phyloP scores from a whole-genome alignment of 2,888 invertebrate species.

The Acholoe squamosa region DNA sequence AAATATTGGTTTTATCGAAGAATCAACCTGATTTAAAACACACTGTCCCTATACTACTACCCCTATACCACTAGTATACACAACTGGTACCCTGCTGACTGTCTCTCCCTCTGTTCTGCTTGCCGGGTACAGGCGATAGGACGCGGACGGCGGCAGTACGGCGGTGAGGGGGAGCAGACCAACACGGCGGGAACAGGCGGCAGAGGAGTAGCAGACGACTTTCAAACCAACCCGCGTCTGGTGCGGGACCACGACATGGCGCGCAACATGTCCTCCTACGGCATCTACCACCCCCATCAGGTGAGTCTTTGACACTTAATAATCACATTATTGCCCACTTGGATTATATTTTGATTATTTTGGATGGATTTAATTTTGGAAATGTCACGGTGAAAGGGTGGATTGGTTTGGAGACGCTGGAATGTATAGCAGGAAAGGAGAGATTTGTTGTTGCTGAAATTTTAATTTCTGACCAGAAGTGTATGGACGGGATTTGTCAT shows the following conservation, averaged over 20 bases:
- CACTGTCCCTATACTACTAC: too few species aligned
- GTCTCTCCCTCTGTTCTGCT: not conserved
- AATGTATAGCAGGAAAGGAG: too few species aligned
- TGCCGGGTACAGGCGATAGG: slow-evolving; percentile 41
- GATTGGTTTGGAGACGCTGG: too few species aligned
- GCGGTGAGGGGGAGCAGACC: slow-evolving; percentile 33
- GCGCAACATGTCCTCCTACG: slow-evolving; percentile 64
- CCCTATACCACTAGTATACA: not conserved
- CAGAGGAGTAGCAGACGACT: slow-evolving; percentile 13
- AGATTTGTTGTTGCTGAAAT: too few species aligned
- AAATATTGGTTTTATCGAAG: too few species aligned
- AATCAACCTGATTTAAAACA: not conserved
- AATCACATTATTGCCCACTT: too few species aligned
- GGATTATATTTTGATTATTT: too few species aligned
- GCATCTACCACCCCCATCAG: slow-evolving; percentile 64
- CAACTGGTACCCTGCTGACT: not conserved
- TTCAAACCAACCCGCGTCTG: slow-evolving; percentile 48
- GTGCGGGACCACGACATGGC: slow-evolving; percentile 62
- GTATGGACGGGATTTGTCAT: too few species aligned
- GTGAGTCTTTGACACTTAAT: slow-evolving; percentile 54
- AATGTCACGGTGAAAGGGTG: too few species aligned
- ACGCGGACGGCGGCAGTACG: slow-evolving; percentile 38
- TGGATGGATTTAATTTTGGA: too few species aligned
- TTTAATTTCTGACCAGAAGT: too few species aligned
- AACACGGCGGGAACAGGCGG: slow-evolving; percentile 4